phyloP scores from a whole-genome alignment of 2,797 vertebrate species.

The Fratercula arctica region DNA sequence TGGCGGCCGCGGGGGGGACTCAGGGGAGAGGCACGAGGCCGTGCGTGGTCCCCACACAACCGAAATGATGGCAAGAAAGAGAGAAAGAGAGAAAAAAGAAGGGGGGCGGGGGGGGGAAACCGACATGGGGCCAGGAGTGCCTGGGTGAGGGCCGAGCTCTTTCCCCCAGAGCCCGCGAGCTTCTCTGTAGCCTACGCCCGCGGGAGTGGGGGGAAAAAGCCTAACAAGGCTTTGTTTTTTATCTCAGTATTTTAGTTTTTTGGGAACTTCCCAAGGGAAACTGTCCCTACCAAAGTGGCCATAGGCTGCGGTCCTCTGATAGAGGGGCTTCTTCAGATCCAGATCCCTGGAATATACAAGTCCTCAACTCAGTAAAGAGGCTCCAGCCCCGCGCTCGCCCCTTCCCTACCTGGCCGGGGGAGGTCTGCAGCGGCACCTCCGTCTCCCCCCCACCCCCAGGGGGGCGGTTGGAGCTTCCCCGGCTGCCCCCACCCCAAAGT shows the following conservation, averaged over 20 bases:
- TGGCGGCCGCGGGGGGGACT: not conserved
- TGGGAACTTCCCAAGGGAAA: conserved; percentile 97
- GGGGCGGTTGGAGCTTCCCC: conserved; percentile 26
- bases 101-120: not conserved
- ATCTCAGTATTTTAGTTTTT: conserved; percentile 91
- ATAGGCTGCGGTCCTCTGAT: conserved; percentile 98
- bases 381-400: not conserved
- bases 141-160: conserved; percentile 72
- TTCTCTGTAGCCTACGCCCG: conserved; percentile 98
- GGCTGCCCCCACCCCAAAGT: not conserved
- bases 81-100: conserved; percentile 63
- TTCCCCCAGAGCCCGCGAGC: conserved; percentile 87
- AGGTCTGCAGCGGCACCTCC: not conserved
- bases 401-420: conserved; percentile 20
- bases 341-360: conserved; percentile 98
- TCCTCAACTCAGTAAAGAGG: conserved; percentile 37
- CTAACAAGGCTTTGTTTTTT: conserved; percentile 83
- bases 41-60: conserved; percentile 75
- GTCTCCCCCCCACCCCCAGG: not conserved
- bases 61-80: conserved; percentile 71
- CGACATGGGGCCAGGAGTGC: conserved; percentile 33
- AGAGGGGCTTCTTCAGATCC: conserved; percentile 98
- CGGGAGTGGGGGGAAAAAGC: conserved; percentile 87
- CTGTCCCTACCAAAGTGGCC: conserved; percentile 98
- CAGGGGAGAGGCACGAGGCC: not conserved